These are phyloP conservation scores for Tribolium castaneum DNA, from an alignment of 1,140 invertebrate genomes.

Conservation along the genomic window DNA sequence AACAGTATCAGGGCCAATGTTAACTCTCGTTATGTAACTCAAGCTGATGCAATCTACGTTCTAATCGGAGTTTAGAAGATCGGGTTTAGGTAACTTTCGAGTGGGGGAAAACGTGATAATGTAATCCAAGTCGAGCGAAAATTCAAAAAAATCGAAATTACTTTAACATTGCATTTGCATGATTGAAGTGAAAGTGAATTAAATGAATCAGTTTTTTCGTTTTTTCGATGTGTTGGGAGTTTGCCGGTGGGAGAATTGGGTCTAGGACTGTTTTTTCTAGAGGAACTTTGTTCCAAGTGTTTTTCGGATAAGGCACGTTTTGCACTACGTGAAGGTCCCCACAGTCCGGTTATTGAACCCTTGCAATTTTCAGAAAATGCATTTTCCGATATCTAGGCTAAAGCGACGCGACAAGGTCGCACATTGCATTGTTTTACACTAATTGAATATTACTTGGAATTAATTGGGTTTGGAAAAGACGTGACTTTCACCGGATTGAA, in stretches of 20 bases:
- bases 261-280: too few species aligned
- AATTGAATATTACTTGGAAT: background rate
- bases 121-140: background rate
- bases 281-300: too few species aligned
- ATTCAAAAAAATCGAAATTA: background rate
- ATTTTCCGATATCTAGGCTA: background rate
- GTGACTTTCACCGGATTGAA: background rate
- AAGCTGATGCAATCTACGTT: background rate
- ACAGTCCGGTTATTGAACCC: background rate
- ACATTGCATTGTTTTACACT: background rate
- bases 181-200: background rate
- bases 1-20: conserved; percentile 12
- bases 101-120: background rate
- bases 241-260: too few species aligned
- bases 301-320: background rate
- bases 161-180: background rate
- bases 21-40: background rate
- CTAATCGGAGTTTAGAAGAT: background rate
- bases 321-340: background rate
- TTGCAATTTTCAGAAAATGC: background rate
- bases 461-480: background rate
- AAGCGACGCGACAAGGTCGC: background rate
- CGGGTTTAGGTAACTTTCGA: background rate
- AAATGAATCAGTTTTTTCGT: background rate
- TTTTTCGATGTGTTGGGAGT: background rate